phyloP scores from a whole-genome alignment of 2,888 invertebrate genomes.

The Helleia helle region DNA sequence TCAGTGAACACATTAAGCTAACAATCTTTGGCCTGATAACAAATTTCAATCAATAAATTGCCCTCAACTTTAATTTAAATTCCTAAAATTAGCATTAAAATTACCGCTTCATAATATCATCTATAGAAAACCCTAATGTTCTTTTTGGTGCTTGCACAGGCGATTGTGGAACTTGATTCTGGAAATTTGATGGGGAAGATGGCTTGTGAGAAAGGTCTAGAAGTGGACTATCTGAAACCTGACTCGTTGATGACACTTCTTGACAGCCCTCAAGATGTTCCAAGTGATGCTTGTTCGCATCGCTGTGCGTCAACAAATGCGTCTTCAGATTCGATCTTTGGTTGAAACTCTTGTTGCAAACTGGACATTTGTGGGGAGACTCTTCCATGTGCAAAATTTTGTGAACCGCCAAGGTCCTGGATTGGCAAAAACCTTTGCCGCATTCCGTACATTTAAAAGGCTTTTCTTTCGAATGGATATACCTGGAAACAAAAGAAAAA shows the following conservation, averaged over 20 bases:
- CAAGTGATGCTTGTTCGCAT: constrained; percentile 69
- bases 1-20: constrained; percentile 1
- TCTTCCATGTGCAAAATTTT: constrained; percentile 95
- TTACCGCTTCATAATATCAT: constrained; percentile 91
- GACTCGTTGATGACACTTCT: constrained; percentile 68
- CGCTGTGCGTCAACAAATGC: constrained; percentile 90
- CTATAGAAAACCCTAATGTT: constrained; percentile 86
- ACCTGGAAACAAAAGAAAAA: constrained; percentile 83
- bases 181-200: constrained; percentile 43
- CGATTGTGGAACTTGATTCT: constrained; percentile 42
- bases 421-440: constrained; percentile 98
- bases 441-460: constrained; percentile 98
- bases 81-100: constrained; percentile 13
- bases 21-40: constrained; percentile 10
- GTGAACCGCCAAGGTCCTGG: constrained; percentile 95
- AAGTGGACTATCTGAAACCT: constrained; percentile 55
- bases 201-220: constrained; percentile 75
- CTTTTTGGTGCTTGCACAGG: constrained; percentile 56
- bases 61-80: neutral
- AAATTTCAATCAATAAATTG: neutral
- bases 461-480: constrained; percentile 98
- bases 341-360: constrained; percentile 91
- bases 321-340: constrained; percentile 94
- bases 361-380: constrained; percentile 93
- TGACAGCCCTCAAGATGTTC: constrained; percentile 67